phyloP scores from a whole-genome alignment of 1,140 invertebrate genomes.

The Hyposmocoma kahamanoa region DNA sequence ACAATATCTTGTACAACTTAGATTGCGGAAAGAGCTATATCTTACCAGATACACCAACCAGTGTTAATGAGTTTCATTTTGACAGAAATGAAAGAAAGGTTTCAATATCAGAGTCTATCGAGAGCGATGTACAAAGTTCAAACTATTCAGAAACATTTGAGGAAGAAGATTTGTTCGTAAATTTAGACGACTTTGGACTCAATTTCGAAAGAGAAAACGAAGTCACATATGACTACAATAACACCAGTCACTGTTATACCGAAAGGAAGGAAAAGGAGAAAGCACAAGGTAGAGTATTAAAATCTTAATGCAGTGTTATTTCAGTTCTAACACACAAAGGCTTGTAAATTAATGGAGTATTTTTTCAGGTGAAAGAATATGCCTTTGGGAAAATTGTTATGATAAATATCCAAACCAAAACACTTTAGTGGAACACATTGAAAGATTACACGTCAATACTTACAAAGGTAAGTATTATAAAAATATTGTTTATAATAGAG shows the following conservation, averaged over 20 bases:
- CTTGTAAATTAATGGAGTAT: background rate
- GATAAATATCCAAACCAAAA: slow-evolving; percentile 84
- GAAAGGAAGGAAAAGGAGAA: slow-evolving; percentile 44
- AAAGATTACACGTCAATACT: slow-evolving; percentile 91
- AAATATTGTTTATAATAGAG: too few species aligned
- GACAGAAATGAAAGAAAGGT: slow-evolving; percentile 48
- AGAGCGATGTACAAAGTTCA: slow-evolving; percentile 54
- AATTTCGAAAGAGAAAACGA: slow-evolving; percentile 38
- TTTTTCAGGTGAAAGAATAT: slow-evolving; percentile 72
- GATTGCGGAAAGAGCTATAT: slow-evolving; percentile 47
- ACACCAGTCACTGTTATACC: too few species aligned
- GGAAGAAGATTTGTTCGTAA: slow-evolving; percentile 61
- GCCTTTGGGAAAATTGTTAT: slow-evolving; percentile 91
- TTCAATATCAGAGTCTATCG: slow-evolving; percentile 58
- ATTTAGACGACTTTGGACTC: slow-evolving; percentile 60
- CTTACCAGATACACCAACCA: slow-evolving; percentile 57
- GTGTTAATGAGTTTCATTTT: slow-evolving; percentile 60
- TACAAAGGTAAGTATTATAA: slow-evolving; percentile 79
- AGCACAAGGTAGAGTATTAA: slow-evolving; percentile 36
- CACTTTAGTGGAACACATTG: slow-evolving; percentile 91
- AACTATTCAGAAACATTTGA: slow-evolving; percentile 59
- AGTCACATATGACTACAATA: too few species aligned
- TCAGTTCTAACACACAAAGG: background rate
- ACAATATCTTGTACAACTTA: slow-evolving; percentile 60
- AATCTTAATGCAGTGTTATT: slow-evolving; percentile 4